A percentile compares a stretch with the other conserved stretches of the same genome.
Conservation (phyloP, 1,140 invertebrate species). For the Penaeus chinensis region DNA sequence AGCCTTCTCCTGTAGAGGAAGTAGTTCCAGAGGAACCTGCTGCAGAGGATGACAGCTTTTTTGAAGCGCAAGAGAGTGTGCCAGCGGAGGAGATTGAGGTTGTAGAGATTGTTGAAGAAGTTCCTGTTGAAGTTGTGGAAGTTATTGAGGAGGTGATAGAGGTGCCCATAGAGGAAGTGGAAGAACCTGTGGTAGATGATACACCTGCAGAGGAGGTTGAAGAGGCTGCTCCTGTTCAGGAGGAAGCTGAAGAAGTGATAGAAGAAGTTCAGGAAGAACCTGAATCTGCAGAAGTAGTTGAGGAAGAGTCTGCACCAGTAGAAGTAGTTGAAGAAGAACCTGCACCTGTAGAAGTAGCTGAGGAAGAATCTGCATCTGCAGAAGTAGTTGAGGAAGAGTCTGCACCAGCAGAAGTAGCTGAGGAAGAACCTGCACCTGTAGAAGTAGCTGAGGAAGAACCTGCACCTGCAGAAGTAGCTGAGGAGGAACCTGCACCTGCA, state of each 20-base stretch:
- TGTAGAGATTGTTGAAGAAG: background rate
- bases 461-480: background rate
- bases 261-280: too few species aligned
- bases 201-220: background rate
- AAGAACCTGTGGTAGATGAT: slow-evolving; percentile 14
- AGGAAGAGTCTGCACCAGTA: slow-evolving; percentile 1
- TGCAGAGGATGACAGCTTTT: too few species aligned
- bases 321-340: background rate
- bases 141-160: background rate
- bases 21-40: too few species aligned
- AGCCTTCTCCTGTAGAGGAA: slow-evolving; percentile 2
- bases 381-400: background rate
- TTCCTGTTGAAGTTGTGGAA: background rate
- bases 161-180: slow-evolving; percentile 7
- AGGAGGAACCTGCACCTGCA: background rate
- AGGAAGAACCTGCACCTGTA: background rate
- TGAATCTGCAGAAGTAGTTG: background rate
- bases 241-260: background rate
- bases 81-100: background rate
- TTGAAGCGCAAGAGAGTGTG: background rate
- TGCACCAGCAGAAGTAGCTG: background rate
- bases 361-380: background rate
- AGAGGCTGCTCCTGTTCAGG: background rate
- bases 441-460: background rate
- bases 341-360: too few species aligned